Evolutionary conservation across 2,113 vertebrate species (phyloP).

Genomic region (Macrotis lagotis): DNA sequence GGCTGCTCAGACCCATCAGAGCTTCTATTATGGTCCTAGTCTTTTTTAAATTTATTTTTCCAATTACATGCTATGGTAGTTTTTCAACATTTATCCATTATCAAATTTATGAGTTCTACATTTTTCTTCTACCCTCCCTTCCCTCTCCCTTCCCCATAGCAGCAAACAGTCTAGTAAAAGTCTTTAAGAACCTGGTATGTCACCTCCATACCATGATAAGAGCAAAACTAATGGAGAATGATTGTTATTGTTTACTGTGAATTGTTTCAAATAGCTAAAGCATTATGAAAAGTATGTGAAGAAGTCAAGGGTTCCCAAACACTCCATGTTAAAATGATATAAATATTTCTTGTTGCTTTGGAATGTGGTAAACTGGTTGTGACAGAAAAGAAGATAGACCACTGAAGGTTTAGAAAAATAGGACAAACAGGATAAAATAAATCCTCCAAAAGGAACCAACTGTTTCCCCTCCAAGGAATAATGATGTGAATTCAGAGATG

Average conservation of each 20-base stretch:
- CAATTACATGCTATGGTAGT: too few species aligned
- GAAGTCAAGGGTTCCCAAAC: not conserved
- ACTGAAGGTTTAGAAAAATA: not conserved
- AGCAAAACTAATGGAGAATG: not conserved
- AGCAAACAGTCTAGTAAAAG: too few species aligned
- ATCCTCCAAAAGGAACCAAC: not conserved
- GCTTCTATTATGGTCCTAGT: not conserved
- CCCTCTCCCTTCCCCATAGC: too few species aligned
- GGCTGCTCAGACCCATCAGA: not conserved
- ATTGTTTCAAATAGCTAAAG: conserved; percentile 47
- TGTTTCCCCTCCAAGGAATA: not conserved
- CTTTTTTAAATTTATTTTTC: too few species aligned
- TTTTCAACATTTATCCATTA: too few species aligned
- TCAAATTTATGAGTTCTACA: too few species aligned
- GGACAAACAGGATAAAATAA: not conserved
- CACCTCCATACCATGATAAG: not conserved
- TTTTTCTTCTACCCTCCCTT: too few species aligned
- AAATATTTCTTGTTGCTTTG: not conserved
- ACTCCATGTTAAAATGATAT: conserved; percentile 25
- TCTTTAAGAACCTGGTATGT: not conserved
- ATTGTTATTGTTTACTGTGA: conserved; percentile 14
- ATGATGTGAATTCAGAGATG: not conserved
- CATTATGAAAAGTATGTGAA: conserved; percentile 30
- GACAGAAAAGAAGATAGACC: not conserved
- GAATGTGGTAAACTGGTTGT: conserved; percentile 36